A percentile compares a stretch with the other conserved stretches of the same genome.
Conservation (phyloP, 2,113 vertebrate species). For the Rhinopithecus roxellana region DNA sequence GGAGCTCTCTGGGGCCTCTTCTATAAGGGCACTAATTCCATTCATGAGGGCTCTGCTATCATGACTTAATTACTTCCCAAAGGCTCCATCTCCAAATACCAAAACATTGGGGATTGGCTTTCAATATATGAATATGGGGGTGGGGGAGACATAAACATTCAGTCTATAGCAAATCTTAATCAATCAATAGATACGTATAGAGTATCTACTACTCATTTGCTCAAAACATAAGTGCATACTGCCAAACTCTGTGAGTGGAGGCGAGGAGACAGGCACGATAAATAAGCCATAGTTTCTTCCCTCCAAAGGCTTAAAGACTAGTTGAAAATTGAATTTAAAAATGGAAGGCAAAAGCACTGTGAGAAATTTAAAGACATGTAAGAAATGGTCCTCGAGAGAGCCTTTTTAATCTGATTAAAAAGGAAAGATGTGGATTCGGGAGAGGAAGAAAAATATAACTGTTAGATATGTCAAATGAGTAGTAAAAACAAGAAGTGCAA, state of each 20-base stretch:
- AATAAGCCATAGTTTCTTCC: not conserved
- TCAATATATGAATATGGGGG: not conserved
- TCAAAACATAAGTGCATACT: not conserved
- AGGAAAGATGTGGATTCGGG: not conserved
- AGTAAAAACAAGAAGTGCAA: not conserved
- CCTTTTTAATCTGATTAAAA: not conserved
- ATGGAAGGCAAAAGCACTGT: not conserved
- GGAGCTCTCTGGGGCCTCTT: not conserved
- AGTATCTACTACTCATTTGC: not conserved
- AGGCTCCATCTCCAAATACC: not conserved
- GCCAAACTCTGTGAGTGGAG: not conserved
- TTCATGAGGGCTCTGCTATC: not conserved
- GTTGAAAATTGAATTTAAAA: constrained; percentile 29
- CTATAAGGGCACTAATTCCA: not conserved
- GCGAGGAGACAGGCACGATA: not conserved
- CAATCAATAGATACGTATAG: not conserved
- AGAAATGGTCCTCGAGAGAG: not conserved
- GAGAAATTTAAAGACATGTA: not conserved
- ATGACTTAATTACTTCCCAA: not conserved
- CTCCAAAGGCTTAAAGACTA: not conserved
- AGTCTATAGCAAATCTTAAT: not conserved
- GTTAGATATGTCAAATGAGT: not conserved
- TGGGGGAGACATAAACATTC: not conserved
- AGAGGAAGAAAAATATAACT: not conserved
- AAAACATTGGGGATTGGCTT: not conserved